Evolutionary conservation across 2,888 invertebrate species (phyloP).

Genomic region (Willowsia nigromaculata): DNA sequence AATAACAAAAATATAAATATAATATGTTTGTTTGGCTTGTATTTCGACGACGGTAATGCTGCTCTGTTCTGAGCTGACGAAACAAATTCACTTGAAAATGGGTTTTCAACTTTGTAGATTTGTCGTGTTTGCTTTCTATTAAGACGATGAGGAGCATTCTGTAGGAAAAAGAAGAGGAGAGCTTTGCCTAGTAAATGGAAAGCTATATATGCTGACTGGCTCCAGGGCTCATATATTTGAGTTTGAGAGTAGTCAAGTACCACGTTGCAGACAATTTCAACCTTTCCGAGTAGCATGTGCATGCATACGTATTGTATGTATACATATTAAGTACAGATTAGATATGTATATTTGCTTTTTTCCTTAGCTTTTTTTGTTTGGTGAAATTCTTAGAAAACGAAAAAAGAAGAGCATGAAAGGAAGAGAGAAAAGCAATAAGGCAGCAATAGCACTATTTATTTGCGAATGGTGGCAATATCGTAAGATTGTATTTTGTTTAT

Average conservation of each 20-base stretch:
- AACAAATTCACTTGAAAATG: slow-evolving; percentile 30
- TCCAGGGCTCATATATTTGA: slow-evolving; percentile 7
- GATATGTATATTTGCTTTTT: background rate
- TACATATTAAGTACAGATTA: background rate
- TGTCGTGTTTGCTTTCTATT: slow-evolving; percentile 42
- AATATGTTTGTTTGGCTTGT: slow-evolving; percentile 4
- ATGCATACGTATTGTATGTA: background rate
- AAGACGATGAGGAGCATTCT: slow-evolving; percentile 3
- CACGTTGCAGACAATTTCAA: slow-evolving; percentile 13
- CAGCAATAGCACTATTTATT: slow-evolving; percentile 22
- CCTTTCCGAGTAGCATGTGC: background rate
- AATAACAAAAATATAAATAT: slow-evolving; percentile 4
- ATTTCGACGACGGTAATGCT: background rate
- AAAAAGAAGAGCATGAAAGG: background rate
- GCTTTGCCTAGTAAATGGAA: slow-evolving; percentile 17
- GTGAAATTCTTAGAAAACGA: background rate
- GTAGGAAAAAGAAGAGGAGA: background rate
- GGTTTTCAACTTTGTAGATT: slow-evolving; percentile 20
- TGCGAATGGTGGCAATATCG: background rate
- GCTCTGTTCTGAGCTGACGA: background rate
- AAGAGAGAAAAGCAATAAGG: background rate
- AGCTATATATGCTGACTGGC: background rate
- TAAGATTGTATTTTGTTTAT: background rate
- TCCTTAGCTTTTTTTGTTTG: background rate
- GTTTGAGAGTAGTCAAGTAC: background rate